A percentile compares a stretch with the other conserved stretches of the same genome.
These are phyloP conservation scores for Diarsia rubi DNA, from an alignment of 2,888 invertebrate genomes.

Conservation along the genomic window DNA sequence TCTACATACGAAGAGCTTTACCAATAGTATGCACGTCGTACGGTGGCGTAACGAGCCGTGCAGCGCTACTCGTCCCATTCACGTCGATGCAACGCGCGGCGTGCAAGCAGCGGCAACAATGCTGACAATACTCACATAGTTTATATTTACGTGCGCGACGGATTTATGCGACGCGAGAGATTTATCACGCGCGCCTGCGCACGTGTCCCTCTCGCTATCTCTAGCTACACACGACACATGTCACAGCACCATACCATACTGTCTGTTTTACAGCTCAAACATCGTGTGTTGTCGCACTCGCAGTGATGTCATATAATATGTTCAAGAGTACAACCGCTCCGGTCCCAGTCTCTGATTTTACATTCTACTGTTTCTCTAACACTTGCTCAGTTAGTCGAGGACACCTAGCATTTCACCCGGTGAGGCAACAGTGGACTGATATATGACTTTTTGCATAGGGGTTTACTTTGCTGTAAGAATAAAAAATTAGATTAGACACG, in stretches of 20 bases:
- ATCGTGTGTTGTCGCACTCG: constrained; percentile 1
- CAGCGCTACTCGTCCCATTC: constrained; percentile 63
- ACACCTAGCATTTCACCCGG: neutral
- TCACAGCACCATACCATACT: constrained; percentile 1
- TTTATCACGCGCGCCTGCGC: constrained; percentile 72
- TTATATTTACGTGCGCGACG: constrained; percentile 64
- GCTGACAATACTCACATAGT: constrained; percentile 64
- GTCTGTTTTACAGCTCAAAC: neutral
- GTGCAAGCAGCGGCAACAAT: constrained; percentile 54
- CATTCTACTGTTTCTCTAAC: too few relatives aligned
- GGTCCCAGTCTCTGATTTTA: neutral
- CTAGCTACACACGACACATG: constrained; percentile 27
- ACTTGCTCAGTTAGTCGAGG: too few relatives aligned
- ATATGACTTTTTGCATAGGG: too few relatives aligned
- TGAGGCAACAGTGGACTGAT: neutral
- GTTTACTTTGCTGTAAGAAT: too few relatives aligned
- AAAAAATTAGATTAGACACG: too few relatives aligned
- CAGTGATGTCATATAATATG: neutral
- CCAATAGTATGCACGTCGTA: neutral
- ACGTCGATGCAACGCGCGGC: constrained; percentile 41
- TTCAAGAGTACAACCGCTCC: neutral
- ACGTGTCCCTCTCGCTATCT: constrained; percentile 55
- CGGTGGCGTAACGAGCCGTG: neutral
- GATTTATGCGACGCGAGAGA: constrained; percentile 73
- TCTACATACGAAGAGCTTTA: neutral